Evolutionary conservation across 2,113 vertebrate species (phyloP).

Genomic region (Calcarius ornatus): DNA sequence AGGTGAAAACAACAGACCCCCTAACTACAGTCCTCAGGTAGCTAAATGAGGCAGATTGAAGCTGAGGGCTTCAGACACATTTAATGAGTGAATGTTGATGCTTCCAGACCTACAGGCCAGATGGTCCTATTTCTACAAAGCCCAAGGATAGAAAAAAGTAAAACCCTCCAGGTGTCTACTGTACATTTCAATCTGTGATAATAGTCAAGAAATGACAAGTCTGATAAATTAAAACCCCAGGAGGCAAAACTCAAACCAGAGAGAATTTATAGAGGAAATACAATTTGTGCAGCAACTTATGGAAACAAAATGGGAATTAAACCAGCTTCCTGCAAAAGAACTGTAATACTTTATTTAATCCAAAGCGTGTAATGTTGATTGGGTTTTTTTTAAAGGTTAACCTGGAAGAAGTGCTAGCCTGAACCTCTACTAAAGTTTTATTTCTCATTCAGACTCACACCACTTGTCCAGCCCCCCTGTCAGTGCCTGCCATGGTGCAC

Average conservation of each 20-base stretch:
- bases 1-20: not conserved
- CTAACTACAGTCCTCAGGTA: not conserved
- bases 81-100: constrained; percentile 62
- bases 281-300: constrained; percentile 28
- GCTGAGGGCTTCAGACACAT: constrained; percentile 23
- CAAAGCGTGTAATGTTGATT: not conserved
- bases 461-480: not conserved
- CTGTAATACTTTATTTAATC: not conserved
- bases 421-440: not conserved
- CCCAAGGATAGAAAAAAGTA: constrained; percentile 42
- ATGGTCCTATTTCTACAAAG: constrained; percentile 46
- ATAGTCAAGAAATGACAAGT: constrained; percentile 45
- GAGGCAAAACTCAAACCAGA: not conserved
- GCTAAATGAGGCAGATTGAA: constrained; percentile 49
- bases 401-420: not conserved
- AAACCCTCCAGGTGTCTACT: constrained; percentile 58
- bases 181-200: constrained; percentile 55
- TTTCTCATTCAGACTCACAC: not conserved
- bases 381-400: not conserved
- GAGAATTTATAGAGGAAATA: constrained; percentile 13
- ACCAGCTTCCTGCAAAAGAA: not conserved
- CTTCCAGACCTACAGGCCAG: constrained; percentile 62
- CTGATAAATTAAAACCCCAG: constrained; percentile 43
- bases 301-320: constrained; percentile 21
- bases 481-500: not conserved